Conservation (phyloP, 2,888 invertebrate species). For the Zelleria hepariella region DNA sequence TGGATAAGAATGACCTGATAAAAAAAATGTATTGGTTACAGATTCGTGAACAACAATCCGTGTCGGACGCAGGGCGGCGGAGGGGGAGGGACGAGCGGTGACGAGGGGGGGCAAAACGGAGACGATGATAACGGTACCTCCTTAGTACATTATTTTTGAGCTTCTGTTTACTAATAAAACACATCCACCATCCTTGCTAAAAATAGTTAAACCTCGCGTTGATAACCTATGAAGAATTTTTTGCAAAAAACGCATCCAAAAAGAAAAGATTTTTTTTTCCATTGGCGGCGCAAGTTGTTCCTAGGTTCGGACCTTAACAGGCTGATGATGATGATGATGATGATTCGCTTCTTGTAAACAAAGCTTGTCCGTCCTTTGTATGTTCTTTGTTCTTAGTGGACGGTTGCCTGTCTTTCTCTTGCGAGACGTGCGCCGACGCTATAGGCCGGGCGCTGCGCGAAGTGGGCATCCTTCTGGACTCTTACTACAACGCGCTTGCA, state of each 20-base stretch:
- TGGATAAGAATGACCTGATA: too few relatives aligned
- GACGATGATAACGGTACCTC: neutral
- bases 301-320: too few relatives aligned
- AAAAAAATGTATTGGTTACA: constrained; percentile 16
- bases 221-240: too few relatives aligned
- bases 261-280: too few relatives aligned
- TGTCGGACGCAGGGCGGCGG: constrained; percentile 26
- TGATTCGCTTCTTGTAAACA: too few relatives aligned
- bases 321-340: too few relatives aligned
- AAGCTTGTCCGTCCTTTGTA: too few relatives aligned
- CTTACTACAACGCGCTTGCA: constrained; percentile 82
- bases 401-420: constrained; percentile 83
- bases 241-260: too few relatives aligned
- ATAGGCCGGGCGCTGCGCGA: constrained; percentile 83
- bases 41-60: constrained; percentile 42
- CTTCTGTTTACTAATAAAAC: too few relatives aligned
- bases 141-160: neutral
- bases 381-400: constrained; percentile 7
- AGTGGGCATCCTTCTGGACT: constrained; percentile 78
- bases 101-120: constrained; percentile 6
- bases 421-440: constrained; percentile 77
- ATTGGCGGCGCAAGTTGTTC: too few relatives aligned
- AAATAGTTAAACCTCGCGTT: too few relatives aligned
- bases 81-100: constrained; percentile 14
- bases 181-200: too few relatives aligned